These are phyloP conservation scores for Antechinus flavipes DNA, from an alignment of 2,113 vertebrate genomes.

Conservation along the genomic window DNA sequence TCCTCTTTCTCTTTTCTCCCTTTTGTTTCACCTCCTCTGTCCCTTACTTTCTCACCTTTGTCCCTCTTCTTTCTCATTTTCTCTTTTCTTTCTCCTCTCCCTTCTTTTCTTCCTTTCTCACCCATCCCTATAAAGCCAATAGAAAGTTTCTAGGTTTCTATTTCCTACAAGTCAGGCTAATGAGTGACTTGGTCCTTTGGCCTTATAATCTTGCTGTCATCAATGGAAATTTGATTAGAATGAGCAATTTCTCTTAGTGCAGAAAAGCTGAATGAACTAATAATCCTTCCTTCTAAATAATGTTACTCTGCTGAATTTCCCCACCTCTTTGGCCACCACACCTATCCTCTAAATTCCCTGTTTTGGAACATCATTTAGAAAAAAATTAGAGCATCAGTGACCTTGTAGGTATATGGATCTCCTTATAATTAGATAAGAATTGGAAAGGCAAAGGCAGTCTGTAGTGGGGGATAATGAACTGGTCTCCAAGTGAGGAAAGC, in stretches of 20 bases:
- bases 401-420: slow-evolving; percentile 51
- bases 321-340: slow-evolving; percentile 53
- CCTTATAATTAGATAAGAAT: slow-evolving; percentile 53
- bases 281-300: slow-evolving; percentile 57
- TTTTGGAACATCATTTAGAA: slow-evolving; percentile 62
- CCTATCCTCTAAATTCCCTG: slow-evolving; percentile 65
- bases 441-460: slow-evolving; percentile 3
- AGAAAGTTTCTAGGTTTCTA: slow-evolving; percentile 60
- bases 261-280: slow-evolving; percentile 69
- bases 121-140: slow-evolving; percentile 45
- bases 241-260: slow-evolving; percentile 68
- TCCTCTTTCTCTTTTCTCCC: no score
- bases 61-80: neutral
- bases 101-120: neutral
- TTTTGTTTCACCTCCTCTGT: no score
- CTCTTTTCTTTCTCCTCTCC: neutral
- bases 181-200: slow-evolving; percentile 39
- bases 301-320: slow-evolving; percentile 38
- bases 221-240: slow-evolving; percentile 72
- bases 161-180: slow-evolving; percentile 59
- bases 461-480: neutral
- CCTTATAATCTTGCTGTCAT: slow-evolving; percentile 66
- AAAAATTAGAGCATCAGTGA: slow-evolving; percentile 24
- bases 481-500: neutral
- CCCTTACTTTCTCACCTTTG: neutral